phyloP scores from a whole-genome alignment of 2,113 vertebrate genomes.

The Patagioenas fasciata region DNA sequence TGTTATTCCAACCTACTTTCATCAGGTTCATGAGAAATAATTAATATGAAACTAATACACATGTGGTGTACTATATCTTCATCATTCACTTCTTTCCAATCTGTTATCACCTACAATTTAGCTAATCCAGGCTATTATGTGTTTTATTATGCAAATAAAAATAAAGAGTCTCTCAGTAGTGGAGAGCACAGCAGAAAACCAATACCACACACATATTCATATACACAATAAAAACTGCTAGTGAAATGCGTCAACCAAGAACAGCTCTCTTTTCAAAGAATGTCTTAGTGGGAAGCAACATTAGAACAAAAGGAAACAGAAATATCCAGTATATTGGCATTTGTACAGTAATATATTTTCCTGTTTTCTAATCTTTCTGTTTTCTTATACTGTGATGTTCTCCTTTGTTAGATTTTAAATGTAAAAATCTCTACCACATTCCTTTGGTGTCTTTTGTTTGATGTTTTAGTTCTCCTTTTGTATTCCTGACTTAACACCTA shows the following conservation, averaged over 20 bases:
- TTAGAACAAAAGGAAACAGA: neutral
- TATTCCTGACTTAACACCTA: neutral
- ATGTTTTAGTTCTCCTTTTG: neutral
- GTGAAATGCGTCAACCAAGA: conserved; percentile 31
- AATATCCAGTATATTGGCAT: neutral
- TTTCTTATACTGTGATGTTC: neutral
- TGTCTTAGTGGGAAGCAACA: neutral
- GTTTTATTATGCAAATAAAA: conserved; percentile 83
- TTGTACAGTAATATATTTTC: neutral
- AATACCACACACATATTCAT: conserved; percentile 75
- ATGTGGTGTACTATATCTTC: conserved; percentile 85
- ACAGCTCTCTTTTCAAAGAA: neutral
- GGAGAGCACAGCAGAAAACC: conserved; percentile 74
- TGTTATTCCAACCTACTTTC: conserved; percentile 71
- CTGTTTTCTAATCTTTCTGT: neutral
- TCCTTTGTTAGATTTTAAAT: neutral
- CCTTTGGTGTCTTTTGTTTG: neutral
- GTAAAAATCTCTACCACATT: neutral
- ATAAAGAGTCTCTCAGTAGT: conserved; percentile 76
- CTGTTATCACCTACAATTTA: conserved; percentile 91
- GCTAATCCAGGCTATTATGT: conserved; percentile 86
- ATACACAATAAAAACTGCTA: conserved; percentile 66
- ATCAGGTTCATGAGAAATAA: conserved; percentile 84
- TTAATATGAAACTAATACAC: conserved; percentile 87
- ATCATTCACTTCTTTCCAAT: conserved; percentile 81